Percentiles rank a stretch among this genome's conserved stretches.
phyloP scores from a whole-genome alignment of 2,797 vertebrate species.

The Scyliorhinus canicula region DNA sequence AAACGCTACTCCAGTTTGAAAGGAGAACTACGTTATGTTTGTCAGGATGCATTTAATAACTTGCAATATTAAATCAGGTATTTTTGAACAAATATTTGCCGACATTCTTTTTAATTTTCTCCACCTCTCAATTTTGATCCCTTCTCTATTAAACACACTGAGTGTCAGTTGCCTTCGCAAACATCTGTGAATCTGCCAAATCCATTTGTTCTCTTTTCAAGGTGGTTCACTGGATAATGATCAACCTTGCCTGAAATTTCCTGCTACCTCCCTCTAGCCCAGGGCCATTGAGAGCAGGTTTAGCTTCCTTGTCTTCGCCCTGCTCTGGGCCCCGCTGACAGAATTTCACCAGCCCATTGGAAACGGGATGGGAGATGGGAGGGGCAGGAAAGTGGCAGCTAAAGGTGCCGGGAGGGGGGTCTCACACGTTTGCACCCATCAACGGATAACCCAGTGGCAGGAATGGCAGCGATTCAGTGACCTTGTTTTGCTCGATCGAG shows the following conservation, averaged over 20 bases:
- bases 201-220: neutral
- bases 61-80: neutral
- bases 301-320: neutral
- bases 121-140: neutral
- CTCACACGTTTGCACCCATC: neutral
- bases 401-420: neutral
- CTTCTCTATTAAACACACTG: neutral
- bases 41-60: neutral
- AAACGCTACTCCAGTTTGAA: neutral
- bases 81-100: neutral
- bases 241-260: neutral
- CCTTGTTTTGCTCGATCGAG: too few species aligned
- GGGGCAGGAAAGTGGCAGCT: neutral
- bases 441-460: too few species aligned
- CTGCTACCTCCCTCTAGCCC: neutral
- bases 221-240: neutral
- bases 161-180: neutral
- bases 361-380: neutral
- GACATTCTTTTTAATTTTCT: neutral
- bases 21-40: neutral
- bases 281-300: neutral
- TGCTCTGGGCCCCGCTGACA: too few species aligned
- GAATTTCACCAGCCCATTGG: neutral
- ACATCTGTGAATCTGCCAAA: neutral
- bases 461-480: too few species aligned